Evolutionary conservation across 1,140 invertebrate species (phyloP).

Genomic region (Aporrectodea caliginosa): DNA sequence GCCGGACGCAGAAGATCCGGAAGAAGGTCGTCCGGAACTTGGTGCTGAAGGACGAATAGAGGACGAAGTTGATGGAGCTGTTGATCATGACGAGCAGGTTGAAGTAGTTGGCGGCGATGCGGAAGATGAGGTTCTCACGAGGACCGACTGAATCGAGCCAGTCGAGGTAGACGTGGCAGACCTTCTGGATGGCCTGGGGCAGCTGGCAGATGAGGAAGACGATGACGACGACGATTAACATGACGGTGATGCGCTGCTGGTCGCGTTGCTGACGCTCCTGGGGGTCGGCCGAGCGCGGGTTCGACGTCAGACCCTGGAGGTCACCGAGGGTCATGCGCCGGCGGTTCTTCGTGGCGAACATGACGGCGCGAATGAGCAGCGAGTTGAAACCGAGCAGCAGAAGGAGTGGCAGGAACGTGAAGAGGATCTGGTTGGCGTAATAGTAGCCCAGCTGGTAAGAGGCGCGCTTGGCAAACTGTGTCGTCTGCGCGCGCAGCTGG

Average conservation of each 20-base stretch:
- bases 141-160: background rate
- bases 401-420: constrained; percentile 66
- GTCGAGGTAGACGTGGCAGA: constrained; percentile 11
- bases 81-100: constrained; percentile 71
- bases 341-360: constrained; percentile 18
- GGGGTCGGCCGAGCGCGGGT: constrained; percentile 48
- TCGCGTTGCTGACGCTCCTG: constrained; percentile 6
- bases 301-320: constrained; percentile 63
- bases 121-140: constrained; percentile 13
- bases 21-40: constrained; percentile 71
- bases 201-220: constrained; percentile 32
- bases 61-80: constrained; percentile 69
- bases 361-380: constrained; percentile 32
- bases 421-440: constrained; percentile 59
- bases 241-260: constrained; percentile 30
- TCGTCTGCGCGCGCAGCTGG: background rate
- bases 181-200: constrained; percentile 32
- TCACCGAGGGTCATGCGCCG: constrained; percentile 61
- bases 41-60: constrained; percentile 73
- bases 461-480: constrained; percentile 53
- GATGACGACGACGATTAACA: constrained; percentile 33
- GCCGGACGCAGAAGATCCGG: constrained; percentile 61
- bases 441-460: constrained; percentile 66
- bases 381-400: constrained; percentile 69
- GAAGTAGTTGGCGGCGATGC: constrained; percentile 67